Evolutionary conservation across 2,797 vertebrate species (phyloP).

Genomic region (Chloroceryle amazona): DNA sequence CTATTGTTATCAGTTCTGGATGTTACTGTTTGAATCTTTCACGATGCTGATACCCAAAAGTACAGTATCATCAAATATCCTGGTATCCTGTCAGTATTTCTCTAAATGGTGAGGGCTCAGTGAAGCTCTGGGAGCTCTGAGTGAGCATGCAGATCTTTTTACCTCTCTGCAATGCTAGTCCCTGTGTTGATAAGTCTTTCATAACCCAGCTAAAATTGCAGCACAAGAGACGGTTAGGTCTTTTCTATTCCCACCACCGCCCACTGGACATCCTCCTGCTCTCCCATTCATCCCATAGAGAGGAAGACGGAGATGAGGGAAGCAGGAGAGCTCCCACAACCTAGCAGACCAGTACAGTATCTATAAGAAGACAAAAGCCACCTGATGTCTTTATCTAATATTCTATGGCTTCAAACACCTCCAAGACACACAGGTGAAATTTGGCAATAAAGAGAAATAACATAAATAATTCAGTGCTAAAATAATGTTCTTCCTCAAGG

Average conservation of each 20-base stretch:
- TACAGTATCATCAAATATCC: neutral
- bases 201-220: neutral
- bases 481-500: neutral
- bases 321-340: neutral
- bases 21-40: neutral
- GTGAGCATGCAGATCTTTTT: neutral
- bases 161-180: neutral
- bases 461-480: neutral
- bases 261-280: neutral
- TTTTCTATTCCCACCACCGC: neutral
- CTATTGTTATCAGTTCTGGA: neutral
- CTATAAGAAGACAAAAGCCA: neutral
- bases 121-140: neutral
- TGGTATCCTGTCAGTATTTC: neutral
- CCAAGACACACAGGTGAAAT: neutral
- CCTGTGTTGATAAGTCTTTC: neutral
- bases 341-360: neutral
- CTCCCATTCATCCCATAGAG: neutral
- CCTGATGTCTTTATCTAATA: neutral
- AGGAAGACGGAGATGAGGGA: neutral
- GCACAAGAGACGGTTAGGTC: neutral
- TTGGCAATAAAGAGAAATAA: neutral
- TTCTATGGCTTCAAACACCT: neutral
- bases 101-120: neutral
- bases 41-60: neutral